Base-by-base conservation (phyloP, 2,888 invertebrate species). In the Tethea ocularis region DNA sequence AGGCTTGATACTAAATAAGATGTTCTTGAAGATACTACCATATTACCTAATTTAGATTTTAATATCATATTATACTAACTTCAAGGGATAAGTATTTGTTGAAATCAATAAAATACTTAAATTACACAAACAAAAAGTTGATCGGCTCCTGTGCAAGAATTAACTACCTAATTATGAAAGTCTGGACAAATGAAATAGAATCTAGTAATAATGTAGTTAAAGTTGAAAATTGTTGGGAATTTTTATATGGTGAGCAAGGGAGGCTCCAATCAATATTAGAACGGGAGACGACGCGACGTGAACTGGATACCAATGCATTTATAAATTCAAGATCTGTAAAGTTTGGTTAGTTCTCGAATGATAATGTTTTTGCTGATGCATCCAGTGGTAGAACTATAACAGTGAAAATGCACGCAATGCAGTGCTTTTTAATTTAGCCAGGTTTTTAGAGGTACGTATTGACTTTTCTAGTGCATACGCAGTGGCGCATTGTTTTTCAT, bases 201-300 rank as follows among this genome's bases (percentile, higher is more conserved):
- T 6, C 36, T 20, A 26, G 54, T 11, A 5, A 5, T 11, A 11
- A 13, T 20, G 22, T 33, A 15, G 13, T 54, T 54, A 22, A 17
- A 33, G 54, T 33, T 54, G 54, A 54, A 54, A 36, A 22, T 33
- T 15, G 54, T 20, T 33, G 17, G 13, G 17, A n/a, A 6, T 33
- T 33, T 36, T 33, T 33, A 46, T 22, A 62, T 63, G 46, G 56
- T 58, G 51, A 58, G 52, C 61, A 57, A 60, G 67, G 64, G 65
- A 63, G 61, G 57, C 52, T 65, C 63, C 64, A 69, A 69, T 68
- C 69, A 61, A 71, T 71, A 71, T 52, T 46, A 53, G 58, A 61
- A 58, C 56, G 62, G 46, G 46, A 46, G 46, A 62, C 63, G 58
- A 59, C 61, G 58, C 53, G 51, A 60, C 58, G 65, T 65, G 62